Conservation (phyloP, 2,888 invertebrate species). For the Catocala nupta region DNA sequence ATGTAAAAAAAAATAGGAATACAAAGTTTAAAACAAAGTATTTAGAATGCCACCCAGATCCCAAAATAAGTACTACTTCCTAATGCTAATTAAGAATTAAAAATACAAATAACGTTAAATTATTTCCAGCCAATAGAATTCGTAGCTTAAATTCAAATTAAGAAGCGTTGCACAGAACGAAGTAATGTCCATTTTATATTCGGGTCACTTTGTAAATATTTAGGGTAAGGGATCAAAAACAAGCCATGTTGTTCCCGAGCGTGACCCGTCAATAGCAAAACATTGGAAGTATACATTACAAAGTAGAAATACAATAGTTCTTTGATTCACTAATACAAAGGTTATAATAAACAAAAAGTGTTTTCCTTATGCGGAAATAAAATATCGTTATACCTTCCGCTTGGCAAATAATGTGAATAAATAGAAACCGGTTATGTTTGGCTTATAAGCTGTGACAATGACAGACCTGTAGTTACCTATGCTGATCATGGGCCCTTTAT, state of each 20-base stretch:
- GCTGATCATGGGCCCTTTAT: no score
- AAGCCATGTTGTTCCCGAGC: constrained; percentile 26
- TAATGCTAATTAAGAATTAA: neutral
- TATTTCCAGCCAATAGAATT: constrained; percentile 1
- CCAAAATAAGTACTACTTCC: no score
- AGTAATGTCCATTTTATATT: constrained; percentile 40
- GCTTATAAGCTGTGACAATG: no score
- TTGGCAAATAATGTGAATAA: no score
- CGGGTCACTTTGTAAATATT: constrained; percentile 45
- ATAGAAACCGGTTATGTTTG: no score
- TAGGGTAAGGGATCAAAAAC: constrained; percentile 25
- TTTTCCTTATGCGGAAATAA: neutral
- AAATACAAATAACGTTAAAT: neutral
- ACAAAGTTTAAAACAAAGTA: no score
- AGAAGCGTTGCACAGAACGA: constrained; percentile 30
- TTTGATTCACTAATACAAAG: constrained; percentile 18
- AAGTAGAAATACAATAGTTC: constrained; percentile 1
- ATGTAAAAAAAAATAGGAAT: no score
- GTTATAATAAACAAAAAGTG: constrained; percentile 14
- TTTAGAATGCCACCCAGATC: no score
- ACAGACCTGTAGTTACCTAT: no score
- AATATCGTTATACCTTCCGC: no score
- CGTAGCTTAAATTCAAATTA: constrained; percentile 32
- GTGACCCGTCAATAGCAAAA: constrained; percentile 29
- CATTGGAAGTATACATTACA: constrained; percentile 25